These are phyloP conservation scores for Coleophora flavipennella DNA, from an alignment of 2,888 invertebrate species.

Conservation along the genomic window DNA sequence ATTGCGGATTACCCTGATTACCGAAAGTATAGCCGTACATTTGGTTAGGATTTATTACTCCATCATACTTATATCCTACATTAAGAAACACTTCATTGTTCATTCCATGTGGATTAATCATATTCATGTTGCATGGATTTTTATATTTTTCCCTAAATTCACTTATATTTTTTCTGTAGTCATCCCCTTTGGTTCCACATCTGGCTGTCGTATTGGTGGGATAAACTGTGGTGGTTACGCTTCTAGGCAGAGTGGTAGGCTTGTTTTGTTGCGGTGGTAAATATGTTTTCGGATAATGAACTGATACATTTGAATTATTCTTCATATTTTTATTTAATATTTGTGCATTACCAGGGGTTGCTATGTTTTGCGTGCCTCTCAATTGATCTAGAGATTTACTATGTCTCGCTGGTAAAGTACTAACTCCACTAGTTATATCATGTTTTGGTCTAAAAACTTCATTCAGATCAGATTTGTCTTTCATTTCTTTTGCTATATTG, in stretches of 20 bases:
- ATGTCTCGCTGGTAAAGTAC: slow-evolving; percentile 79
- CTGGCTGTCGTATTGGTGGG: slow-evolving; percentile 59
- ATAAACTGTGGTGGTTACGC: slow-evolving; percentile 60
- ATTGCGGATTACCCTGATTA: slow-evolving; percentile 68
- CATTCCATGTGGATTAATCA: slow-evolving; percentile 36
- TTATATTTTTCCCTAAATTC: slow-evolving; percentile 77
- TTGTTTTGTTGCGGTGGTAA: slow-evolving; percentile 52
- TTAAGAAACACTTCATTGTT: slow-evolving; percentile 63
- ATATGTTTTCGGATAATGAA: slow-evolving; percentile 63
- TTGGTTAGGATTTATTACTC: slow-evolving; percentile 55
- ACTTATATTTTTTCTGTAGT: slow-evolving; percentile 73
- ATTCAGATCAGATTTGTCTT: slow-evolving; percentile 40
- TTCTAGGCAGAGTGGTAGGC: slow-evolving; percentile 64
- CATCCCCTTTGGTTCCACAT: slow-evolving; percentile 59
- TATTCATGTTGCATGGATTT: slow-evolving; percentile 61
- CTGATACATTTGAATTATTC: slow-evolving; percentile 54
- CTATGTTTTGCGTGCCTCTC: slow-evolving; percentile 65
- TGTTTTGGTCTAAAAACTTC: slow-evolving; percentile 51
- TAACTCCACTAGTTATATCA: slow-evolving; percentile 61
- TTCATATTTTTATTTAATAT: slow-evolving; percentile 43
- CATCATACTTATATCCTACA: slow-evolving; percentile 60
- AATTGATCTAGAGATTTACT: slow-evolving; percentile 88
- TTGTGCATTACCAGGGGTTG: slow-evolving; percentile 42
- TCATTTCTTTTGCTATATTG: slow-evolving; percentile 37
- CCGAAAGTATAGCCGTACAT: slow-evolving; percentile 68